These are phyloP conservation scores for Rhinogobio ventralis DNA, from an alignment of 2,797 vertebrate species.

Conservation along the genomic window DNA sequence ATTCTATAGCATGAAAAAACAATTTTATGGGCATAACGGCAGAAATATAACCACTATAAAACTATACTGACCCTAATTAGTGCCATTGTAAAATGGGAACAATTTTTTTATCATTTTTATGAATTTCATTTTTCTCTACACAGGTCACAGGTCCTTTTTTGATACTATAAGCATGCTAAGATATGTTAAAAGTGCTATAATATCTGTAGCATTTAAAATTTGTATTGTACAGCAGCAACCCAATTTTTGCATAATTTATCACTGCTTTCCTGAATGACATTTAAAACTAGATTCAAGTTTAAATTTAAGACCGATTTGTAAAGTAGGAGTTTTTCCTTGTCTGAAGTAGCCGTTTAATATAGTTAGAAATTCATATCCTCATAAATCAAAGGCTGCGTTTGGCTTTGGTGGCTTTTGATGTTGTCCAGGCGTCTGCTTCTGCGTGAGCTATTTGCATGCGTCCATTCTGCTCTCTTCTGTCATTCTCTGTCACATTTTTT, in stretches of 20 bases:
- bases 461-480: constrained; percentile 45
- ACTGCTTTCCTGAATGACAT: neutral
- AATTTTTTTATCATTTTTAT: constrained; percentile 69
- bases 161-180: constrained; percentile 67
- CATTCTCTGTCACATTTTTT: constrained; percentile 50
- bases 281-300: neutral
- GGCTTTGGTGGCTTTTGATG: constrained; percentile 31
- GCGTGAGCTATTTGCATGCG: constrained; percentile 28
- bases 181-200: constrained; percentile 52
- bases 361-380: constrained; percentile 17
- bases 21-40: constrained; percentile 54
- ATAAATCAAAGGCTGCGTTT: constrained; percentile 25
- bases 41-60: constrained; percentile 63
- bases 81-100: constrained; percentile 69
- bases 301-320: neutral
- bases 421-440: constrained; percentile 37
- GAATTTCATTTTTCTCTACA: constrained; percentile 65
- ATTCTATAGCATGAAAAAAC: constrained; percentile 58
- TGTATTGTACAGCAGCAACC: neutral
- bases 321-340: constrained; percentile 9
- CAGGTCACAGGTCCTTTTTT: constrained; percentile 62
- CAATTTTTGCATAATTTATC: neutral
- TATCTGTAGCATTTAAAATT: constrained; percentile 4
- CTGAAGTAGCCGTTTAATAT: constrained; percentile 22
- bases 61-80: constrained; percentile 69